Evolutionary conservation across 2,888 invertebrate genomes (phyloP), one percentile per base, ranked within the genome.

Genomic region (Cosmopolites sordidus): DNA sequence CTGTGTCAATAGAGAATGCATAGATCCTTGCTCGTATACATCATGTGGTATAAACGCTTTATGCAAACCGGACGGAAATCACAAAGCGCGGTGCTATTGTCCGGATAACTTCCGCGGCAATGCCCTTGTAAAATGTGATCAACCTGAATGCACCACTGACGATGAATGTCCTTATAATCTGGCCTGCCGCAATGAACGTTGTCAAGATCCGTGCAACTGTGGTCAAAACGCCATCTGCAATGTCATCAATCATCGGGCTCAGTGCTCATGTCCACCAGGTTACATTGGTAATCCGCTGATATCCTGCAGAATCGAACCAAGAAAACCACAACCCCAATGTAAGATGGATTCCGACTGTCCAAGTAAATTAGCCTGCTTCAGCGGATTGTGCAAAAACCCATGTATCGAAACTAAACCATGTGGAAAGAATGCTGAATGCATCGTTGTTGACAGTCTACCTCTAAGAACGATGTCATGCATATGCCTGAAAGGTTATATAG

Each of bases 381-480:
- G 80, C 66, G 86, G 86, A 41, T 76, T 78, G 59, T 93, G 93
- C 68, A 84, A 81, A 65, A 88, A 92, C 69, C 92, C 92, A 0
- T 93, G 93, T 69, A 69, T 75, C 4, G 81, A 84, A 54, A 86
- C 86, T 1, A 80, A 82, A 67, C 90, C 92, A 0, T 93, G 92
- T 67, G 91, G 91, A 12, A 69, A 76, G 30, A 85, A 87, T 68
- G 91, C 93, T 0, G 81, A 86, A 61, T 94, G 94, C 69, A 81
- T 84, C 6, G 92, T 93, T 8, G 84, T 91, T 16, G 88, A 92
- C 67, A 90, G 91, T 0, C 74, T 92, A 59, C 93, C 93, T 4
- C 80, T 91, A 74, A 82, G 92, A 62, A 91, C 92, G 5, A 89
- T 93, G 83, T 84, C 89, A 54, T 93, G 93, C 71, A 84, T 88